Percentiles rank a stretch among this genome's conserved stretches.
These are phyloP conservation scores for Gadus macrocephalus DNA, from an alignment of 2,113 vertebrate species.

Conservation along the genomic window DNA sequence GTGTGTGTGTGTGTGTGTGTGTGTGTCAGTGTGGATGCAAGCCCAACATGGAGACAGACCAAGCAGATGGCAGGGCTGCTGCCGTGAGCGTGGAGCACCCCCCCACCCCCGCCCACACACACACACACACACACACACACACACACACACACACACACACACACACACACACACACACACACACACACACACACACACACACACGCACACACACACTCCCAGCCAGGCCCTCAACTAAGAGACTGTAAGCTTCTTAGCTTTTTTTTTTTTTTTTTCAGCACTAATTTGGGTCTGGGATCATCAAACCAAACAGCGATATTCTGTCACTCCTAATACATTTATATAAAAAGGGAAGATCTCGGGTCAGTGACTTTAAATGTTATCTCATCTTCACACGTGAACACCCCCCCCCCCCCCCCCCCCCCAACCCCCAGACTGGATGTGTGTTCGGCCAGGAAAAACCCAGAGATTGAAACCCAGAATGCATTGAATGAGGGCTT, in stretches of 20 bases:
- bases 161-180: conserved; percentile 15
- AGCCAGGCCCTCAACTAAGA: conserved; percentile 52
- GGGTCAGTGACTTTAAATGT: too few species aligned
- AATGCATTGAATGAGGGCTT: not conserved
- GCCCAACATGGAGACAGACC: conserved; percentile 53
- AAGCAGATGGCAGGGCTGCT: conserved; percentile 68
- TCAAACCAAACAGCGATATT: too few species aligned
- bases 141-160: conserved; percentile 27
- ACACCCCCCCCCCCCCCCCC: not conserved
- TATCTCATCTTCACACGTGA: too few species aligned
- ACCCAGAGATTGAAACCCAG: too few species aligned
- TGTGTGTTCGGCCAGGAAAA: not conserved
- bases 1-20: too few species aligned
- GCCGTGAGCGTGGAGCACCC: conserved; percentile 45
- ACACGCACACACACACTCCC: conserved; percentile 27
- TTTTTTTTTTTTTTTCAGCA: conserved; percentile 42
- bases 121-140: too few species aligned
- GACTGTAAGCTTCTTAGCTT: conserved; percentile 71
- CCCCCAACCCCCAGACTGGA: conserved; percentile 8
- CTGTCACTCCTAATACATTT: too few species aligned
- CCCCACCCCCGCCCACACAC: conserved; percentile 21
- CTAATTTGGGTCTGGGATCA: too few species aligned
- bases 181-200: too few species aligned
- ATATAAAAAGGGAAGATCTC: too few species aligned
- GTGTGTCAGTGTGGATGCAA: conserved; percentile 34